These are phyloP conservation scores for Falco rusticolus DNA, from an alignment of 2,797 vertebrate genomes.

Conservation along the genomic window DNA sequence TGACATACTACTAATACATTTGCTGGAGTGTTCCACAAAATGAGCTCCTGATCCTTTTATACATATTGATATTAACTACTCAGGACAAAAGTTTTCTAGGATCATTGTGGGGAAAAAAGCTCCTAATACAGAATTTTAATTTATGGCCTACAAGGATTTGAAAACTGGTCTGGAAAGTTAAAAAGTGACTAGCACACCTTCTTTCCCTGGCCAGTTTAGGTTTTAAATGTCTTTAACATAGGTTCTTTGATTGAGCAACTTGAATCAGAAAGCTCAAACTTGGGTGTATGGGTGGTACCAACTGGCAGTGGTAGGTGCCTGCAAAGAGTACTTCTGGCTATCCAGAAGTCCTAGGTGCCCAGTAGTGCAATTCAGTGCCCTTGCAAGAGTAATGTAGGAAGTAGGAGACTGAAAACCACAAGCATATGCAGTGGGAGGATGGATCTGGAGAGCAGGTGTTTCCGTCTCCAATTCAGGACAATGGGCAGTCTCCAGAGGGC, in stretches of 20 bases:
- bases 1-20: not conserved
- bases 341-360: not conserved
- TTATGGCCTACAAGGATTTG: not conserved
- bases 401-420: not conserved
- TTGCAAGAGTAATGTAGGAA: not conserved
- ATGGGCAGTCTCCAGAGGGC: not conserved
- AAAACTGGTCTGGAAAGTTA: not conserved
- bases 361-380: not conserved
- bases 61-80: not conserved
- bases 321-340: not conserved
- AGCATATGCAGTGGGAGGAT: not conserved
- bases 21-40: not conserved
- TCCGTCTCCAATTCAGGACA: not conserved
- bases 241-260: not conserved
- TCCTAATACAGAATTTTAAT: not conserved
- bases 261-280: not conserved
- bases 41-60: not conserved
- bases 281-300: not conserved
- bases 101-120: fast-evolving
- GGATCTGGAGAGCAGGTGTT: not conserved
- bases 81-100: not conserved
- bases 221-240: not conserved
- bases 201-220: not conserved
- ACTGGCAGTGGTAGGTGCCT: not conserved
- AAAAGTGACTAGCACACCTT: not conserved